Base-by-base conservation (phyloP, 2,797 vertebrate genomes). In the Microhierax caerulescens region DNA sequence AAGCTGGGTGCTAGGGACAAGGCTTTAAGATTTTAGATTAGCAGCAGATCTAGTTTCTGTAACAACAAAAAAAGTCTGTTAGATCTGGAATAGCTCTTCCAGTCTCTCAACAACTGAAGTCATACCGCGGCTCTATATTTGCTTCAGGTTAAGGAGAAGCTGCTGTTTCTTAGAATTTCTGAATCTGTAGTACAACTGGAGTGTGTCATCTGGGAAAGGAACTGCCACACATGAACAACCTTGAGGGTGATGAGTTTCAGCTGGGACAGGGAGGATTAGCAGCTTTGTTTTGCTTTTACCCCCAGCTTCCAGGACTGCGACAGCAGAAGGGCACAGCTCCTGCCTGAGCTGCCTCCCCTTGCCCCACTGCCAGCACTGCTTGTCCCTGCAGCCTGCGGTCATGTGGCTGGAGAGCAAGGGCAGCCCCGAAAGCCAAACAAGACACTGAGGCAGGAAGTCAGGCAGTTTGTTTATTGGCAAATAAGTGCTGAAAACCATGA, bases 401-500 rank as follows among this genome's bases (percentile, higher is more conserved):
- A 1, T 2, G 1, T 3, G 28, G 51, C 61, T 20, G 51, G 48
- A 41, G 41, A 53, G 72, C 7, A 9, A 43, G 56, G 37, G 12
- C 70, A 43, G 90, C 60, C 65, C 83, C 5, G 59, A 86, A 23
- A 30, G 39, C 67, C 85, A 69, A 24, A 50, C 24, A 64, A 13
- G 60, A 82, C 7, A 9, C 69, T 3, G 87, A 96, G 80, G 69
- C 96, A 45, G 69, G 39, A 91, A 63, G 22, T 95, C 96, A 97
- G 94, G 97, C 95, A 96, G 94, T 93, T 93, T 65, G 41, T 96
- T 97, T 97, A 91, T 97, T 97, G 96, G 97, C 96, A 97, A 97
- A 63, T 97, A 94, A 96, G 92, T 95, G 96, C 87, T 90, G 94
- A 94, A 97, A 97, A 80, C 72, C 81, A 36, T 11, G 86, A 96